A percentile compares a stretch with the other conserved stretches of the same genome.
phyloP scores from a whole-genome alignment of 2,113 vertebrate genomes.

The Tragelaphus scriptus region DNA sequence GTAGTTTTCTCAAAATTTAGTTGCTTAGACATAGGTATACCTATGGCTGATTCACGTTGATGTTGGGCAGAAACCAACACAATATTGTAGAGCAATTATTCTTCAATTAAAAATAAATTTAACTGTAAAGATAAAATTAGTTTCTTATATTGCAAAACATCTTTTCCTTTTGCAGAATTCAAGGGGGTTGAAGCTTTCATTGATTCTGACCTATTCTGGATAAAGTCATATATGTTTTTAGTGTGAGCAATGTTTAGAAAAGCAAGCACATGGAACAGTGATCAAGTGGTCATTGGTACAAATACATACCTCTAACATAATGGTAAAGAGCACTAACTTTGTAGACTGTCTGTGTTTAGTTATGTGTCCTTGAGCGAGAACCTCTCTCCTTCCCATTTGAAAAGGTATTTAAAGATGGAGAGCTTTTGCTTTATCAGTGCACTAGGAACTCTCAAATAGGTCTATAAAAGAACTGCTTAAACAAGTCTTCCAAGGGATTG shows the following conservation, averaged over 20 bases:
- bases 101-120: neutral
- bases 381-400: neutral
- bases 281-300: neutral
- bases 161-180: neutral
- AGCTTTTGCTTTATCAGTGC: neutral
- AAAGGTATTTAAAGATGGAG: neutral
- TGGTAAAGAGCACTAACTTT: neutral
- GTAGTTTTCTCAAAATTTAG: neutral
- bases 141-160: neutral
- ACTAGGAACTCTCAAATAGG: neutral
- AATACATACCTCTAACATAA: accelerated
- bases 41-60: neutral
- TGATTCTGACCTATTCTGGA: neutral
- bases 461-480: neutral
- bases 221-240: neutral
- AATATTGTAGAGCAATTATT: neutral
- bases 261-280: neutral
- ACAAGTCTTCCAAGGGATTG: neutral
- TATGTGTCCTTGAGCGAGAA: neutral
- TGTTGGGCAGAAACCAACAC: neutral
- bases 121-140: neutral
- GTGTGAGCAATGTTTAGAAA: neutral
- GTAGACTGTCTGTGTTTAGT: neutral
- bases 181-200: neutral
- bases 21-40: neutral